phyloP scores from a whole-genome alignment of 2,113 vertebrate genomes.

The Phrynosoma blainvillii region DNA sequence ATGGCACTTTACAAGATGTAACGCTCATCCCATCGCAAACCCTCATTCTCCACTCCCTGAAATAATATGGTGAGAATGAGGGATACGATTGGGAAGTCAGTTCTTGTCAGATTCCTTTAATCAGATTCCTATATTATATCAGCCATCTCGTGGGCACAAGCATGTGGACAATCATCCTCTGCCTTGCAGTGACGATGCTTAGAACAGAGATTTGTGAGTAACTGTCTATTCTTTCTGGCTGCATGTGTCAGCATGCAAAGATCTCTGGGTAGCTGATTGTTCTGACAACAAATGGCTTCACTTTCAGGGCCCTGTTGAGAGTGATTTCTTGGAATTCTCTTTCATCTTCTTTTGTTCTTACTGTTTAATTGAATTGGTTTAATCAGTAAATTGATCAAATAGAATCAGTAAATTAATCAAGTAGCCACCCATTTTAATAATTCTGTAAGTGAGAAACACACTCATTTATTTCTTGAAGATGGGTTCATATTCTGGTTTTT shows the following conservation, averaged over 20 bases:
- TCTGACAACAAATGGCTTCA: neutral
- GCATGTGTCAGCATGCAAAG: neutral
- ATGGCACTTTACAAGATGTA: too few relatives aligned
- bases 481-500: neutral
- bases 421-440: neutral
- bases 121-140: neutral
- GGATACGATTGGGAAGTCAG: neutral
- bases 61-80: neutral
- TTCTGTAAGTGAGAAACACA: neutral
- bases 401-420: neutral
- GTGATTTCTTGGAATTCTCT: neutral
- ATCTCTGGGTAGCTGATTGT: neutral
- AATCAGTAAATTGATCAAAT: neutral
- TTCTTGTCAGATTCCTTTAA: neutral
- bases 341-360: neutral
- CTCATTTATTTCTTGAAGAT: neutral
- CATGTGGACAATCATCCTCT: neutral
- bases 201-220: neutral
- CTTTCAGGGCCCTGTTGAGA: neutral
- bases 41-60: neutral
- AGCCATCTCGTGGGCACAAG: neutral
- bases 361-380: neutral
- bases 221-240: neutral
- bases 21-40: neutral
- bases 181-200: neutral